Percentiles rank a stretch among this genome's conserved stretches.
Evolutionary conservation across 2,113 vertebrate species (phyloP).

Genomic region (Mobula hypostoma): DNA sequence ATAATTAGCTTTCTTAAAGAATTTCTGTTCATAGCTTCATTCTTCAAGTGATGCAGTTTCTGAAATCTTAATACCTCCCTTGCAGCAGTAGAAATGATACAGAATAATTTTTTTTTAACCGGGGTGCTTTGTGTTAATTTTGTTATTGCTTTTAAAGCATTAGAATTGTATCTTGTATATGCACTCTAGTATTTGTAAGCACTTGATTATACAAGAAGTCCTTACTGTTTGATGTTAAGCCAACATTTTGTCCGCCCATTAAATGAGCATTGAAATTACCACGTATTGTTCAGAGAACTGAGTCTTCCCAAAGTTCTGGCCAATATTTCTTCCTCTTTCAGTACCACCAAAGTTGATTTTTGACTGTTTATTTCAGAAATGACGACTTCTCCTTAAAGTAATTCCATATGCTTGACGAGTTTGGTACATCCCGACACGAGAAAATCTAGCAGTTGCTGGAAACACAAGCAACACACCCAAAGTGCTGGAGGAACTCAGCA

Average conservation of each 20-base stretch:
- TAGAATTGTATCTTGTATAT: not conserved
- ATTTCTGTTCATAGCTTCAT: not conserved
- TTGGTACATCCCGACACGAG: not conserved
- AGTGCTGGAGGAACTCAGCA: no score
- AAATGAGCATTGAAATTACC: not conserved
- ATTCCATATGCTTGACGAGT: not conserved
- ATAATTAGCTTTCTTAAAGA: not conserved
- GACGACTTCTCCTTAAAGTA: not conserved
- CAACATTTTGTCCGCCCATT: not conserved
- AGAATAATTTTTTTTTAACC: not conserved
- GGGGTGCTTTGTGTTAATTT: not conserved
- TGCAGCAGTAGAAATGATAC: not conserved
- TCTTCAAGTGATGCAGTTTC: not conserved
- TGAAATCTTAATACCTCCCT: not conserved
- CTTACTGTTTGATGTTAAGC: not conserved
- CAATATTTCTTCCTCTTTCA: not conserved
- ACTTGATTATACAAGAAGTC: not conserved
- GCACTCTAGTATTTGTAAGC: not conserved
- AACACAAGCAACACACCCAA: no score
- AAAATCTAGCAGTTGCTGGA: no score
- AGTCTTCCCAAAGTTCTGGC: not conserved
- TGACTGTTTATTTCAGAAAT: not conserved
- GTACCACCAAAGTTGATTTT: not conserved
- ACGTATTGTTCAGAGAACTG: not conserved
- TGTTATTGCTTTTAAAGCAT: not conserved